Evolutionary conservation across 2,797 vertebrate genomes (phyloP).

Genomic region (Alcedo quadribrachys): DNA sequence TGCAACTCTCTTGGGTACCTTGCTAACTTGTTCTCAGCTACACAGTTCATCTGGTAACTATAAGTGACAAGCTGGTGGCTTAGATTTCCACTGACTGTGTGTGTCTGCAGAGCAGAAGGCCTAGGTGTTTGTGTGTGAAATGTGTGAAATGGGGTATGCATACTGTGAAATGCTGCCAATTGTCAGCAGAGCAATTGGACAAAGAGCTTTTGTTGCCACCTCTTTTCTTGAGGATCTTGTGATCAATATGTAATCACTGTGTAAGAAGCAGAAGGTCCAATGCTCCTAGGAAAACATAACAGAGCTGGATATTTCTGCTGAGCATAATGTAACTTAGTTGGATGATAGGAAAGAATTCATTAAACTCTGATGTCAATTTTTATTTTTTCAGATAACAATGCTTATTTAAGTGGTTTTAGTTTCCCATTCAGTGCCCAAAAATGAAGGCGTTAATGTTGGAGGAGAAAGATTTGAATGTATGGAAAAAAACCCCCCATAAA

Average conservation of each 20-base stretch:
- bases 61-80: slow-evolving; percentile 3
- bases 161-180: background rate
- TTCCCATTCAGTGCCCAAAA: background rate
- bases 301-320: background rate
- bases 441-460: background rate
- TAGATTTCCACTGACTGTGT: background rate
- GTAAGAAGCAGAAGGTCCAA: background rate
- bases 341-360: background rate
- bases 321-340: background rate
- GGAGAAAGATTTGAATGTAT: background rate
- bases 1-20: background rate
- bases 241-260: background rate
- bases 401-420: background rate
- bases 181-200: background rate
- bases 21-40: background rate
- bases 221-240: background rate
- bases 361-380: background rate
- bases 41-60: background rate
- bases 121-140: background rate
- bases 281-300: background rate
- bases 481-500: background rate
- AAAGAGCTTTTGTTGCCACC: background rate
- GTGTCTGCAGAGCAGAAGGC: background rate
- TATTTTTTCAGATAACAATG: background rate
- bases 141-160: background rate